Evolutionary conservation across 53 echinoderm and acorn worm species (phyloP), one percentile per base, ranked within the genome.

Genomic region (Echinometra lucunter): DNA sequence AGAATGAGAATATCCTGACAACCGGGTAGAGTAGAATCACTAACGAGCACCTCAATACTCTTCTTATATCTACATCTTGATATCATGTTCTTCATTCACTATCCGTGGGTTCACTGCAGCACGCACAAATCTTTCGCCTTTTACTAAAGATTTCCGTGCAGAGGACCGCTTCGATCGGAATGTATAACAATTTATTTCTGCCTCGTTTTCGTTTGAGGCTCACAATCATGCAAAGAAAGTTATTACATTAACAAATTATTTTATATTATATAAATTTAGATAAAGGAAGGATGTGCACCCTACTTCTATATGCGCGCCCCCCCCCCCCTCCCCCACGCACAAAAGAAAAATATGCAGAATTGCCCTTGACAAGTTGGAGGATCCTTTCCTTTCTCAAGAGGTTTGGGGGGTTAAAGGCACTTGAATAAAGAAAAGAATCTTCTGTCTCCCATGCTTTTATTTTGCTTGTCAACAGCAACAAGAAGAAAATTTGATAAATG

Each of bases 111-210:
- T 82, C 82, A 82, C 45, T 82, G 45, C 40, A 82, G 38, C 42
- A 82, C 45, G 40, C 66, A 90, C 37, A 90, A 37, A 57, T 37
- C 57, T 57, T 90, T 45, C 53, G 90, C 60, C 19, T 90, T 90
- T 66, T 66, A 66, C 66, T 66, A 66, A 66, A 66, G 66, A 66
- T 66, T 66, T 66, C 66, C 66, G 13, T 81, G 38, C 44, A 13
- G 44, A 35, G 37, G 66, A 66, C 66, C 66, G 66, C 66, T 30
- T 28, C 6, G 66, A 66, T 66, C 66, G 66, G 66, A n/a, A n/a
- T 66, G 3, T n/a, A n/a, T 66, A 66, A 66, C 66, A 66, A 66
- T 66, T 66, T 66, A 66, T 66, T 28, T 4, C n/a, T 27, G 30
- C 66, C 66, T 66, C 66, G 30, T 66, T 28, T 66, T 66, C 66